A percentile compares a stretch with the other conserved stretches of the same genome.
Evolutionary conservation across 2,797 vertebrate genomes (phyloP).

Genomic region (Erethizon dorsatum): DNA sequence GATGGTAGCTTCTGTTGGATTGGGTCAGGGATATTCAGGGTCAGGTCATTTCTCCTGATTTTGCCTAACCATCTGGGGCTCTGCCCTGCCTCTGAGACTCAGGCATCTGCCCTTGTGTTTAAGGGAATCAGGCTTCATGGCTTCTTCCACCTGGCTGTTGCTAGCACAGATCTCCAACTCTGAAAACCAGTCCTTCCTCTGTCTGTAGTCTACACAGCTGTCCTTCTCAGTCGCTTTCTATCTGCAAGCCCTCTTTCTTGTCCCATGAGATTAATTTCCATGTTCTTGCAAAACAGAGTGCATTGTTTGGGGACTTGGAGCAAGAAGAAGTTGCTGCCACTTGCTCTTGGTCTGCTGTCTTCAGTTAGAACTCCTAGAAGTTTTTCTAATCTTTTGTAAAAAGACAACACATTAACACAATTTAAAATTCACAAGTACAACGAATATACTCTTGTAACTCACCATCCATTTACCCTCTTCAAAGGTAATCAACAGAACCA

Average conservation of each 20-base stretch:
- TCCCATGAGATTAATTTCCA: background rate
- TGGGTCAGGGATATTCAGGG: background rate
- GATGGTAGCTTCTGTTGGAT: background rate
- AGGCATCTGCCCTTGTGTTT: background rate
- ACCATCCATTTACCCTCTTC: background rate
- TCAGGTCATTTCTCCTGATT: background rate
- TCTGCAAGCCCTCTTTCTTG: background rate
- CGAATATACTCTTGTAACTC: background rate
- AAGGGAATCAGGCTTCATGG: background rate
- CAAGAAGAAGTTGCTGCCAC: background rate
- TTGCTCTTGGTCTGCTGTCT: background rate
- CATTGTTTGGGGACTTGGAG: background rate
- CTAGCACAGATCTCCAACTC: background rate
- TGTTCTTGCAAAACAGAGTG: background rate
- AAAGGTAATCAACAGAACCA: background rate
- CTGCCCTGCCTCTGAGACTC: background rate
- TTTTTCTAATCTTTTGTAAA: background rate
- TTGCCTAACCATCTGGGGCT: background rate
- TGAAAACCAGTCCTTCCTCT: background rate
- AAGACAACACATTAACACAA: background rate
- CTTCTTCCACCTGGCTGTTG: background rate
- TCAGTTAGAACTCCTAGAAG: background rate
- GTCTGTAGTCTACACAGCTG: no score
- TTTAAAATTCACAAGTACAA: constrained; percentile 44
- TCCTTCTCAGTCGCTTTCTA: background rate